These are phyloP conservation scores for Sitta carolinensis DNA, from an alignment of 2,797 vertebrate species.

Conservation along the genomic window DNA sequence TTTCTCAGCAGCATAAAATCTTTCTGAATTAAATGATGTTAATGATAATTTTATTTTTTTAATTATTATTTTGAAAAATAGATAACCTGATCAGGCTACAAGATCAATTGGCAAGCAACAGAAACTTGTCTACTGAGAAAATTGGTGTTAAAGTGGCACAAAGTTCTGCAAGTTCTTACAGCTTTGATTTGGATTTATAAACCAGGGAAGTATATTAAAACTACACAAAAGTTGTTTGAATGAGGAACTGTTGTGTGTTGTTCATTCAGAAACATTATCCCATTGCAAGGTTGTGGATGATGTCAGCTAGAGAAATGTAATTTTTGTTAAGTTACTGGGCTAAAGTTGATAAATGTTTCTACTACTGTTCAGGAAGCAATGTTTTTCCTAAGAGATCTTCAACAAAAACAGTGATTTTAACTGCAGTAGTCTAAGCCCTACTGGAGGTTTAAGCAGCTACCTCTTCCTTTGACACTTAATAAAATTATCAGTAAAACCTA, in stretches of 20 bases:
- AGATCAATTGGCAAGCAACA: background rate
- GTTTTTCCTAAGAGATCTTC: background rate
- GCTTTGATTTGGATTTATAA: background rate
- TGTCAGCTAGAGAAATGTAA: background rate
- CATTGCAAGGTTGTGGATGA: background rate
- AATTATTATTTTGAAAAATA: background rate
- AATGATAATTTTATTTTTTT: background rate
- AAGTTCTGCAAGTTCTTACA: background rate
- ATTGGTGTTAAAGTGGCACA: background rate
- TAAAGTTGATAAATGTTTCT: background rate
- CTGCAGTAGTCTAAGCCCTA: background rate
- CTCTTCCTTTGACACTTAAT: background rate
- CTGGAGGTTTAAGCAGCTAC: background rate
- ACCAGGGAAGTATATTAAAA: background rate
- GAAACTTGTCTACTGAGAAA: background rate
- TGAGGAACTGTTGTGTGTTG: background rate
- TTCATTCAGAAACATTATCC: background rate
- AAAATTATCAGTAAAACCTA: background rate
- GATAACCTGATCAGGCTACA: background rate
- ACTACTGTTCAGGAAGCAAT: background rate
- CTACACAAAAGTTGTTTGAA: background rate
- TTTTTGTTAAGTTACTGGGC: background rate
- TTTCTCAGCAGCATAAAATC: background rate
- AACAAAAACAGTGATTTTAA: background rate
- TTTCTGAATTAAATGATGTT: background rate